Base-by-base conservation (phyloP, 2,797 vertebrate species). In the Notoglanidium macrostoma region DNA sequence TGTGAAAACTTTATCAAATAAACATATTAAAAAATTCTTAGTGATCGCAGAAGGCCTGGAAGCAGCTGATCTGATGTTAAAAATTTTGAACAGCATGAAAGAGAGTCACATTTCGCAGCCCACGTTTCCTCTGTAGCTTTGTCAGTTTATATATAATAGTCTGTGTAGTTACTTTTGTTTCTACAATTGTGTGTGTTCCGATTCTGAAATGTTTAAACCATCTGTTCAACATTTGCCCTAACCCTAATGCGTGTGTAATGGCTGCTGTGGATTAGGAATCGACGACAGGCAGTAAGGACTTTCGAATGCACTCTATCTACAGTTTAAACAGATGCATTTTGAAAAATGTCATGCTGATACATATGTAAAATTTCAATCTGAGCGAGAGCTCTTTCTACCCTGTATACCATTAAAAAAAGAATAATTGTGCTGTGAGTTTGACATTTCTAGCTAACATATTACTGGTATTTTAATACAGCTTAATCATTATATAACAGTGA, bases 231-330 rank as follows among this genome's bases (percentile, higher is more conserved):
- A 29, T 70, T 81, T 49, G 73, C 59, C 65, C 14, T 57, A 23
- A 82, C 67, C 26, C 78, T 51, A 11, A 51, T 11, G 85, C 10
- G 77, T 32, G 26, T 72, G 72, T 73, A 86, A 86, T 81, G 67
- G 40, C 77, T 1, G 46, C 57, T 0, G 85, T 26, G 68, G 67
- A 82, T 86, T 63, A 86, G 78, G 54, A 6, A 73, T 86, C 9
- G 61, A 32, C 51, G 68, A 86, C 85, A 86, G 67, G 61, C 85
- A 32, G 78, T 0, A 40, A 32, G 67, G 49, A 49, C 65, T 68
- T 59, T 59, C 21, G 4, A 51, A n/a, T 76, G 44, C 21, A 63
- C 40, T 32, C 70, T 59, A 35, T 19, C 51, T 10, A 0, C 54
- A 10, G 40, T 70, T 40, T 61, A 44, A 80, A 80, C 6, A 12